Evolutionary conservation across 2,888 invertebrate genomes (phyloP), one percentile per base, ranked within the genome.

Genomic region (Prionchulus punctatus): DNA sequence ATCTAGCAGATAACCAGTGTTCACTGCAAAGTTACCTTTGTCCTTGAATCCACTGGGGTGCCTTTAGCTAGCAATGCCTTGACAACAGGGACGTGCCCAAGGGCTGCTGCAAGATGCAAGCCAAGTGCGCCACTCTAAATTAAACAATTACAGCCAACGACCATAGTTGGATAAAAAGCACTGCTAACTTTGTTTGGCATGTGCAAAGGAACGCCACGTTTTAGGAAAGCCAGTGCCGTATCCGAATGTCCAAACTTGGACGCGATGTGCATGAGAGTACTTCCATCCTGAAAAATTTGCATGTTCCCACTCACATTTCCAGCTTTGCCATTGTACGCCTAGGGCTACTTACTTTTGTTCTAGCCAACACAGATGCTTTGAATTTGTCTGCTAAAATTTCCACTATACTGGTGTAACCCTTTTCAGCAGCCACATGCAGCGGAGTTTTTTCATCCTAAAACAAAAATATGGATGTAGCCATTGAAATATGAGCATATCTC

Each of bases 201-300:
- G 71, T 94, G 91, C 26, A 98, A 79, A 63, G 96, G 96, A 42
- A 98, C 96, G 15, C 98, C 98, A 72, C 94, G 91, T 75, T 91
- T 92, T 74, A 98, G 87, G 60, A 98, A 83, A 81, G 92, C 91
- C 78, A 91, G 85, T 49, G 96, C 96, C 66, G 96, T 96, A 68
- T 94, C 94, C 0, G 96, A 90, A 72, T 96, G 94, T 0, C 98
- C 96, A 70, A 88, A 89, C 60, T 90, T 78, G 0, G 96, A 91
- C 0, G 98, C 96, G 60, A 98, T 91, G 72, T 98, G 98, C 86
- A 98, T 91, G 60, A 98, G 77, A 0, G 98, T 98, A 67, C 89
- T 91, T 56, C 98, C 98, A 72, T 98, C 96, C 73, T 67, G n/a
- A 43, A 55, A 56, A 53, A 23, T n/a, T 12, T 12, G 47, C 12